A percentile compares a stretch with the other conserved stretches of the same genome.
Evolutionary conservation across 2,888 invertebrate species (phyloP).

Genomic region (Entomobrya multifasciata): DNA sequence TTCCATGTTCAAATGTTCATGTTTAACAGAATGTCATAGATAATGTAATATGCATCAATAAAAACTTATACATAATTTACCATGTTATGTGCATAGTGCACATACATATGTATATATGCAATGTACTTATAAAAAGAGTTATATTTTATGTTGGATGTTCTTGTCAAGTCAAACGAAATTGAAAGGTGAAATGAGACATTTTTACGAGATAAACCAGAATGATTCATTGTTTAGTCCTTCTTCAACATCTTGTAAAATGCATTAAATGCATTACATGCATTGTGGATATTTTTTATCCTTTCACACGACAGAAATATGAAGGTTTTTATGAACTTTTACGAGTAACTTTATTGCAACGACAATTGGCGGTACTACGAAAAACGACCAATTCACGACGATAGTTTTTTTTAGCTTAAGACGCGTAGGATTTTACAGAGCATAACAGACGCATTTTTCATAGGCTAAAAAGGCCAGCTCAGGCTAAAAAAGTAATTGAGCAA

Average conservation of each 20-base stretch:
- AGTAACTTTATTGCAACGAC: not conserved
- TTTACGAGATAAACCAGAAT: constrained; percentile 35
- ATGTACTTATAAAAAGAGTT: too few relatives aligned
- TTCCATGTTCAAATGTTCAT: too few relatives aligned
- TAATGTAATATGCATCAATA: too few relatives aligned
- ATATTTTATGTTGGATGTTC: too few relatives aligned
- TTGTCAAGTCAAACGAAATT: constrained; percentile 38
- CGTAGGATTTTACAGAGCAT: too few relatives aligned
- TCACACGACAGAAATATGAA: constrained; percentile 31
- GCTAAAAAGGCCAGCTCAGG: constrained; percentile 11
- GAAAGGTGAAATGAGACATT: constrained; percentile 53
- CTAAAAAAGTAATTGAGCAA: not conserved
- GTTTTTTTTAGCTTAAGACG: too few relatives aligned
- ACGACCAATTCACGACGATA: not conserved
- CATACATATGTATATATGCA: too few relatives aligned
- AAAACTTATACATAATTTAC: too few relatives aligned
- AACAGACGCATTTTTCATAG: constrained; percentile 23
- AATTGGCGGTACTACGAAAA: constrained; percentile 16
- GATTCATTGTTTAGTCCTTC: constrained; percentile 54
- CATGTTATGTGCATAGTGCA: too few relatives aligned
- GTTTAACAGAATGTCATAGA: too few relatives aligned
- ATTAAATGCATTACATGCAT: not conserved
- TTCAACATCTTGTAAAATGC: constrained; percentile 25
- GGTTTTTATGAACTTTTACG: too few relatives aligned
- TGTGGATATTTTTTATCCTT: constrained; percentile 34